Percentiles rank a stretch among this genome's conserved stretches.
Conservation (phyloP, 2,797 vertebrate genomes). For the Gallirallus australis region DNA sequence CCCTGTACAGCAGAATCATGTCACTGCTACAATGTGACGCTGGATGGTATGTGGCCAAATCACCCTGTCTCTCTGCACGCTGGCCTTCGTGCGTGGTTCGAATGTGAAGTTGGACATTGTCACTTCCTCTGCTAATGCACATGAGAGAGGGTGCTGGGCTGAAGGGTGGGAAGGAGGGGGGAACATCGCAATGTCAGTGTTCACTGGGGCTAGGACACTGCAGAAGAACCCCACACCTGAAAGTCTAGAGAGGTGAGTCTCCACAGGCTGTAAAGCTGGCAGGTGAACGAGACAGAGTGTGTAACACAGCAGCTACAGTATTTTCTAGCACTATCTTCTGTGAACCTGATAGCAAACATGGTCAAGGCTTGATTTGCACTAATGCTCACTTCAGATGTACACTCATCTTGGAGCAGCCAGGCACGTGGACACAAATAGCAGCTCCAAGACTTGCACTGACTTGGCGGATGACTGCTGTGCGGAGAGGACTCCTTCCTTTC, state of each 20-base stretch:
- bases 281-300: not conserved
- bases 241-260: not conserved
- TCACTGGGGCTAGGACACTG: not conserved
- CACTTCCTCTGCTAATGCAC: not conserved
- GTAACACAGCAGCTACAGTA: not conserved
- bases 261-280: not conserved
- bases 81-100: rapidly evolving
- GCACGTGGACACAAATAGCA: not conserved
- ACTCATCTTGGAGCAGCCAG: not conserved
- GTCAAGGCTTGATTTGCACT: not conserved
- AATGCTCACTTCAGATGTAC: not conserved
- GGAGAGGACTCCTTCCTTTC: not conserved
- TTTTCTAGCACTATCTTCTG: not conserved
- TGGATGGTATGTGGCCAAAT: not conserved
- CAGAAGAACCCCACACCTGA: not conserved
- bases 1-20: not conserved
- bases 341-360: not conserved
- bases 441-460: not conserved
- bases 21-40: not conserved
- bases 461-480: not conserved
- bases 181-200: rapidly evolving
- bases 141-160: rapidly evolving
- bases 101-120: not conserved
- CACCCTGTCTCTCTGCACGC: not conserved
- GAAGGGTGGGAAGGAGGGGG: not conserved